Base-by-base conservation (phyloP, 2,113 vertebrate genomes). In the Barbus barbus region DNA sequence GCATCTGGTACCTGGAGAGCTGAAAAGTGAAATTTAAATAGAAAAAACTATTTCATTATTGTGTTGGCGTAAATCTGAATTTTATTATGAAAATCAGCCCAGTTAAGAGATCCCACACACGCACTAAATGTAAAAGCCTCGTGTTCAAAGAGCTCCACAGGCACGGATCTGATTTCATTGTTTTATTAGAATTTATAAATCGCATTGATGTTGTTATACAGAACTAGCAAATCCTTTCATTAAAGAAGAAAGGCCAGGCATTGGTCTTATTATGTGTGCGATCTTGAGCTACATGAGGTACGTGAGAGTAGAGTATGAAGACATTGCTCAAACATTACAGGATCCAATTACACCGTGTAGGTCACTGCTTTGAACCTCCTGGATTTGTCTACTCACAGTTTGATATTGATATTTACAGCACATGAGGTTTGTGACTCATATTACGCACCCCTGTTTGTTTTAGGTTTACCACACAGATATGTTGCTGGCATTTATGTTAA, bases 351-450 rank as follows among this genome's bases (percentile, higher is more conserved):
- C 28, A 63, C 24, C 5, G 8, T 48, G 24, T 31, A 81, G 22
- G 44, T 71, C 63, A 71, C 36, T 71, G n/a, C 74, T 61, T 41
- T 78, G 36, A 81, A 51, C 41, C 3, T 9, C 33, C 38, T 24
- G 41, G 78, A 67, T 63, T 51, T 67, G 24, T 65, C 24, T 51
- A 28, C n/a, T 46, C 33, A 65, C 8, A 16, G 53, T 31, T 22
- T 67, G 24, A 28, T 33, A 81, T 67, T 51, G 41, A 67, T 67
- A 67, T 80, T 80, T 65, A 36, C 28, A 65, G 38, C 56, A 28
- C 13, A 79, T 9, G 36, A 61, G 31, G 51, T 58, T 28, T 61
- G 13, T 58, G 75, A n/a, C 18, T 79, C 77, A 65, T 61, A 28
- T 46, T 41, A 46, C 28, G 28, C 74, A 26, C 13, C 0, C 6